Evolutionary conservation across 2,888 invertebrate species (phyloP).

Genomic region (Leptopilina drosophilae): DNA sequence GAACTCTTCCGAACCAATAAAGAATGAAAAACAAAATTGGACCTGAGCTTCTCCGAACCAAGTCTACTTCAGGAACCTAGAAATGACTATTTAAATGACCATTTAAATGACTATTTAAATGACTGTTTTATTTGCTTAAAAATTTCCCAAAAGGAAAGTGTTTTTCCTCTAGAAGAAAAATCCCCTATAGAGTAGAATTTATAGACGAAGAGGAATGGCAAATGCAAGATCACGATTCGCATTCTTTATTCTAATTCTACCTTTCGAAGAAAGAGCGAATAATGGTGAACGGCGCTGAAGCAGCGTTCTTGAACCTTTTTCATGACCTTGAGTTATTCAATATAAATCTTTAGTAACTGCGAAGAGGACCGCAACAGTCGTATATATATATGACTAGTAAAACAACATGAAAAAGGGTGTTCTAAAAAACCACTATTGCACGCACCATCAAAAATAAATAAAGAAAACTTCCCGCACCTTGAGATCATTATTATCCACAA

Average conservation of each 20-base stretch:
- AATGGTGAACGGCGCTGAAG: slow-evolving; percentile 34
- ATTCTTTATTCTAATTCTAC: slow-evolving; percentile 35
- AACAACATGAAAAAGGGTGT: slow-evolving; percentile 51
- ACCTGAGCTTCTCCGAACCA: too few relatives aligned
- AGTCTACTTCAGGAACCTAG: too few relatives aligned
- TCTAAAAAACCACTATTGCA: slow-evolving; percentile 45
- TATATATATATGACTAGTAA: slow-evolving; percentile 17
- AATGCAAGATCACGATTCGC: slow-evolving; percentile 18
- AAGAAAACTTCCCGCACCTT: too few relatives aligned
- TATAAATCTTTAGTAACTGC: slow-evolving; percentile 53
- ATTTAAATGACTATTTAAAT: too few relatives aligned
- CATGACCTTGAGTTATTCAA: slow-evolving; percentile 60
- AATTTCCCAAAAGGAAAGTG: neutral
- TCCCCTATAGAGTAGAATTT: neutral
- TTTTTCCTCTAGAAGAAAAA: too few relatives aligned
- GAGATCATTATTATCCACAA: too few relatives aligned
- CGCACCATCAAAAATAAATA: too few relatives aligned
- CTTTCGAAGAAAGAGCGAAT: slow-evolving; percentile 37
- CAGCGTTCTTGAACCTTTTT: slow-evolving; percentile 59
- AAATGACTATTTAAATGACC: too few relatives aligned
- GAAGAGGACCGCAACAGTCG: slow-evolving; percentile 2
- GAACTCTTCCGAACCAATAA: too few relatives aligned
- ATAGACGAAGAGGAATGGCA: neutral
- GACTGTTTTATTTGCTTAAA: neutral
- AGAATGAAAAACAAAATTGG: too few relatives aligned